phyloP scores from a whole-genome alignment of 2,797 vertebrate genomes.

The Mus spretus region DNA sequence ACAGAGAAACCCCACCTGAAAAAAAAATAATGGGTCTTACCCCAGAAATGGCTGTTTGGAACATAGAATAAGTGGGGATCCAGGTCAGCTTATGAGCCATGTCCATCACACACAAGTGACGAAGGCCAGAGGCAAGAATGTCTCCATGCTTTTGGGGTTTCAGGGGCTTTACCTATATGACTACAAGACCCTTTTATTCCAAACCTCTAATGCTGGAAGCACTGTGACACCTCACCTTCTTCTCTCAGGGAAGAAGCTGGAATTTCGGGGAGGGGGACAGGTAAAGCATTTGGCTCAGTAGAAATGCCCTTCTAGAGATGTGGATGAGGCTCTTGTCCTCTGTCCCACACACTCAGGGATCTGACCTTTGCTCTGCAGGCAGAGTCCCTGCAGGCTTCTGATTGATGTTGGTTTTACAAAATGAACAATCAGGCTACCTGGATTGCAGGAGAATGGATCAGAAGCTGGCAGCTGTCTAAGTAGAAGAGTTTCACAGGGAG shows the following conservation, averaged over 20 bases:
- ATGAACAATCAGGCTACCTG: background rate
- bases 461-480: background rate
- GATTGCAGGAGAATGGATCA: background rate
- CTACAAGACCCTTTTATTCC: background rate
- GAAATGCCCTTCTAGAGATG: background rate
- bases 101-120: background rate
- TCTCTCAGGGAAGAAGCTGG: background rate
- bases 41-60: background rate
- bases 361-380: rapidly evolving
- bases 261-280: too few relatives aligned
- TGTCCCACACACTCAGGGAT: background rate
- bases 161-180: rapidly evolving
- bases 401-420: background rate
- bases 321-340: too few relatives aligned
- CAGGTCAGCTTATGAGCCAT: too few relatives aligned
- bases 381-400: rapidly evolving
- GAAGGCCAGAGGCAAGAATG: too few relatives aligned
- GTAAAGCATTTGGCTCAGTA: background rate
- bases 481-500: too few relatives aligned
- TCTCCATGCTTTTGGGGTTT: rapidly evolving
- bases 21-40: background rate
- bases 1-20: background rate
- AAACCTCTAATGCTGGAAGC: background rate
- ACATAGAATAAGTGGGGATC: background rate
- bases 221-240: background rate